Conservation (phyloP, 2,888 invertebrate genomes). For the Stictocephala bisonia region DNA sequence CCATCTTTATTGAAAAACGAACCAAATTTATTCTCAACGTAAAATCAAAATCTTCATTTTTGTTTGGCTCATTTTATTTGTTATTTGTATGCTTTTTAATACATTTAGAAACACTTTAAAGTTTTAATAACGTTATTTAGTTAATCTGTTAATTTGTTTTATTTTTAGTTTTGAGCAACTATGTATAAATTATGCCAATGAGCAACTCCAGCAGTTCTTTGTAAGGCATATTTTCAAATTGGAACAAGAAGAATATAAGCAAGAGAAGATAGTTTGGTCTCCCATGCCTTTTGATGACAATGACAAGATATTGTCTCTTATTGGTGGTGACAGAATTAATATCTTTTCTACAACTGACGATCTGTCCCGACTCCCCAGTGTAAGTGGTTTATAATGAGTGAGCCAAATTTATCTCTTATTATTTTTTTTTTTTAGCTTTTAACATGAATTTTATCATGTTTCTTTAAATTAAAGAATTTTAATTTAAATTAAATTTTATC, state of each 20-base stretch:
- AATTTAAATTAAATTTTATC: too few relatives aligned
- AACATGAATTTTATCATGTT: too few relatives aligned
- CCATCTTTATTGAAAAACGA: too few relatives aligned
- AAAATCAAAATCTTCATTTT: too few relatives aligned
- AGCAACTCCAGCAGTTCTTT: slow-evolving; percentile 93
- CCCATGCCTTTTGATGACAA: slow-evolving; percentile 91
- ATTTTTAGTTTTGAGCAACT: slow-evolving; percentile 82
- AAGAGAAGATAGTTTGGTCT: slow-evolving; percentile 92
- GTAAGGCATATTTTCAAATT: slow-evolving; percentile 90
- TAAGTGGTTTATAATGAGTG: slow-evolving; percentile 46
- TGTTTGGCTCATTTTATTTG: not conserved
- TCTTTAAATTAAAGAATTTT: too few relatives aligned
- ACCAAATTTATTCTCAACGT: too few relatives aligned
- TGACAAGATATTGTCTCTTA: slow-evolving; percentile 90
- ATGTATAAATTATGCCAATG: slow-evolving; percentile 96
- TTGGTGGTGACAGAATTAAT: slow-evolving; percentile 84
- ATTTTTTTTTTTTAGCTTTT: too few relatives aligned
- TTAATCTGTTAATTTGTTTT: too few relatives aligned
- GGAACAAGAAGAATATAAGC: slow-evolving; percentile 91
- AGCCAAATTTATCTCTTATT: slow-evolving; percentile 14
- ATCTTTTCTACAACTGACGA: slow-evolving; percentile 94
- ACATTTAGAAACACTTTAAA: too few relatives aligned
- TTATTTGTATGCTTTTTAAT: not conserved
- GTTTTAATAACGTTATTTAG: too few relatives aligned
- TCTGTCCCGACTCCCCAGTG: slow-evolving; percentile 85